These are phyloP conservation scores for Odobenus rosmarus DNA, from an alignment of 2,113 vertebrate species.

Conservation along the genomic window DNA sequence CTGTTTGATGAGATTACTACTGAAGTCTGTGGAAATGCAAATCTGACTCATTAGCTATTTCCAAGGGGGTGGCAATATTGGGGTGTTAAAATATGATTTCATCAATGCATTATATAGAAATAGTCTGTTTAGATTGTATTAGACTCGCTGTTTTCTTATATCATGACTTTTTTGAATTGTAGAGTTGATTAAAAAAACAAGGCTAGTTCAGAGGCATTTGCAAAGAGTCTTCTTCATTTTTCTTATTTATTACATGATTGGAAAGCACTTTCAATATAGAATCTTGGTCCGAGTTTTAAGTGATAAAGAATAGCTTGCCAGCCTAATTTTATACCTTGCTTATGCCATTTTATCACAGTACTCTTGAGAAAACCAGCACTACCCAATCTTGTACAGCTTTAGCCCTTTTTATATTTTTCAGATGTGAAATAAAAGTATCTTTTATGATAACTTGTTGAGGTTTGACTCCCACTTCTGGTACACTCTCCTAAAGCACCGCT, in stretches of 20 bases:
- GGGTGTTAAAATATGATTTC: not conserved
- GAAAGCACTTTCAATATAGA: not conserved
- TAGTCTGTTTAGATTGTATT: constrained; percentile 8
- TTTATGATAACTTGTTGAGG: not conserved
- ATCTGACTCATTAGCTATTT: not conserved
- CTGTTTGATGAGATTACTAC: not conserved
- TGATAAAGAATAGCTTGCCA: not conserved
- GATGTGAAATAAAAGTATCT: constrained; percentile 18
- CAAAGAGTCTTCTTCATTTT: not conserved
- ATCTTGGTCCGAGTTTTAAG: not conserved
- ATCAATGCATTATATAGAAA: not conserved
- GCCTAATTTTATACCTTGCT: not conserved
- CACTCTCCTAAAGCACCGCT: not conserved
- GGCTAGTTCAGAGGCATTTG: not conserved
- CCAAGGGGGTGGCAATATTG: not conserved
- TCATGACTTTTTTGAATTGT: not conserved
- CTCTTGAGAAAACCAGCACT: not conserved
- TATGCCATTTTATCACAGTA: not conserved
- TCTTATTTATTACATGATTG: not conserved
- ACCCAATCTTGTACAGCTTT: not conserved
- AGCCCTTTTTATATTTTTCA: not conserved
- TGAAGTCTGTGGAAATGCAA: constrained; percentile 35
- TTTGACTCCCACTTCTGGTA: not conserved
- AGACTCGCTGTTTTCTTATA: not conserved
- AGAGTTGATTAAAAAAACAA: not conserved